Evolutionary conservation across 1,140 invertebrate genomes (phyloP), one percentile per base, ranked within the genome.

Genomic region (Drosophila willistoni): DNA sequence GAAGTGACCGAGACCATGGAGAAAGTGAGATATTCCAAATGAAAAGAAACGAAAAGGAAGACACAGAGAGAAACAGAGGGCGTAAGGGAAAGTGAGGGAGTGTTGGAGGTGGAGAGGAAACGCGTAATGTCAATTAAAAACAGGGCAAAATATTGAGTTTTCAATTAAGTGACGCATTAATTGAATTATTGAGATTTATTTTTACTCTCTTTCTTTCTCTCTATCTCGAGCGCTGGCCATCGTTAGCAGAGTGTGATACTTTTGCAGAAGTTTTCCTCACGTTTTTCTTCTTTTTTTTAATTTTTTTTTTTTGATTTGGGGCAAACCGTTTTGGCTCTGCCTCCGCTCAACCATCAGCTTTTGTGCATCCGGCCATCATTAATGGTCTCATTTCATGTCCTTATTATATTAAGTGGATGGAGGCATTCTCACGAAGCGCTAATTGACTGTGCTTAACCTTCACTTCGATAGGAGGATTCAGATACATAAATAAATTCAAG

Each of bases 121-220:
- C 57, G 59, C 64, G 72, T 68, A 89, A 80, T 55, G 79, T 89
- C 83, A 87, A 87, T 86, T 87, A 82, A 87, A 79, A 68, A 75
- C 76, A 79, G 60, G 79, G 75, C 79, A 83, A 73, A 89, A 89
- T 79, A 89, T 87, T 83, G 76, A 80, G 77, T 87, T 87, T 87
- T 87, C 44, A 87, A 89, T 89, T 80, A 87, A 83, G 84, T 89
- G 84, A 79, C 70, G 84, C 83, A 86, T 87, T 86, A 79, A 86
- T 86, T 86, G 79, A 86, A 86, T 86, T 87, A 86, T 87, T 87
- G 72, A 73, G 82, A 83, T 83, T 86, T 87, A 87, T 83, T 77
- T 83, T 73, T 69, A 29, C 29, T 29, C 29, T 5, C 29, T 42
- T 34, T 7, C 7, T 39, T 14, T 68, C 1, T 36, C 34, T 36